These are phyloP conservation scores for Globodera rostochiensis DNA, from an alignment of 1,140 invertebrate species.

Conservation along the genomic window DNA sequence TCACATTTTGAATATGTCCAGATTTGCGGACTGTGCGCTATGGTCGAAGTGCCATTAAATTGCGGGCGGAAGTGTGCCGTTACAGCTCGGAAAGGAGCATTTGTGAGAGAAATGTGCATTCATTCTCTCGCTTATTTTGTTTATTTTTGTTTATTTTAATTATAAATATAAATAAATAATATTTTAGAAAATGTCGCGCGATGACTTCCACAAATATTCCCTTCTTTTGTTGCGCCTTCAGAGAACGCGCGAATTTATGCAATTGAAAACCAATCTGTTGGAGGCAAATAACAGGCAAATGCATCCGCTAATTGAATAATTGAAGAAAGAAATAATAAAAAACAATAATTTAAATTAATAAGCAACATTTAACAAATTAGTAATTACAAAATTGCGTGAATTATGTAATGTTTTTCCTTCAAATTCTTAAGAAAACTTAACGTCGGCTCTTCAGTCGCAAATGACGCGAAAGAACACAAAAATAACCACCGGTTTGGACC, in stretches of 20 bases:
- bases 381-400: no score
- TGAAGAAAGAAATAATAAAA: slow-evolving; percentile 3
- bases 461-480: not conserved
- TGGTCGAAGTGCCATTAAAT: slow-evolving; percentile 30
- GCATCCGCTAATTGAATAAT: not conserved
- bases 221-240: slow-evolving; percentile 35
- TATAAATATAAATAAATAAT: slow-evolving; percentile 9
- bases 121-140: not conserved
- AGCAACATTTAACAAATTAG: no score
- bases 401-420: no score
- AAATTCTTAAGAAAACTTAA: not conserved
- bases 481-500: no score
- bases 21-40: slow-evolving; percentile 27
- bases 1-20: not conserved
- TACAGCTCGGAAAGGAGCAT: slow-evolving; percentile 36
- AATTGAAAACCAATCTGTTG: slow-evolving; percentile 17
- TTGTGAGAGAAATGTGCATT: slow-evolving; percentile 39
- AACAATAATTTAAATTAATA: not conserved
- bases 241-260: slow-evolving; percentile 39
- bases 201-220: slow-evolving; percentile 40
- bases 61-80: slow-evolving; percentile 43
- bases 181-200: slow-evolving; percentile 44
- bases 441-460: not conserved
- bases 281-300: not conserved
- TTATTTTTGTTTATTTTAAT: not conserved